Base-by-base conservation (phyloP, 2,888 invertebrate genomes). In the Erebia epiphron region DNA sequence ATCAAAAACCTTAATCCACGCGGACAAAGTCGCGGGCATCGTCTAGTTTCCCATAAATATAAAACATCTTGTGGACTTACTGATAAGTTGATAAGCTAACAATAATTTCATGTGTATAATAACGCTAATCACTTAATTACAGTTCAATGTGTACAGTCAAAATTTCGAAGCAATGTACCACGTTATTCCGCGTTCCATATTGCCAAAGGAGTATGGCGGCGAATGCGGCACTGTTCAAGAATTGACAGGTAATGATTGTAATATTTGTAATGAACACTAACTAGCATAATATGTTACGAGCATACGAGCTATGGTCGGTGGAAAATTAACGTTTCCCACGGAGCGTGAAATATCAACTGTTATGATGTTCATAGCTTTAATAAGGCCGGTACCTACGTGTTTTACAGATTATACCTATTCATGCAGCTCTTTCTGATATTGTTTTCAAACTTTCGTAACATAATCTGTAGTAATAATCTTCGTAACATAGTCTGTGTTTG, bases 181-280 rank as follows among this genome's bases (percentile, higher is more conserved):
- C 76, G 75, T 84, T 41, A 85, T 95, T 73, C 94, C 95, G 0
- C 90, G 90, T 73, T 80, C 85, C 10, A 80, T 94, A 65, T 80
- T 95, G 13, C 95, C 95, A 0, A 82, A 82, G 13, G 95, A 95
- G 80, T 95, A 94, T 75, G 95, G 94, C 16, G 56, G 56, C 26
- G 21, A 21, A 21, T 26, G 56, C 56, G 26, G 56, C 14, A 21
- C 56, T 57, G 2, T 95, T 52, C 84, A 90, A 75, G 91, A 94
- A 74, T 79, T 95, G 61, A 90, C 87, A 69, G 92, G 95, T 94
- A 78, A 63, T 49, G 9, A 58, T 46, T 63, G 46, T 63, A 65
- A 54, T 62, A 14, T 67, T 60, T 68, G 64, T 60, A 63, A 64
- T 70, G 67, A 66, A 61, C 61, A 60, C 50, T 66, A 65, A 43